Evolutionary conservation across 1,140 invertebrate genomes (phyloP).

Genomic region (Atta cephalotes): DNA sequence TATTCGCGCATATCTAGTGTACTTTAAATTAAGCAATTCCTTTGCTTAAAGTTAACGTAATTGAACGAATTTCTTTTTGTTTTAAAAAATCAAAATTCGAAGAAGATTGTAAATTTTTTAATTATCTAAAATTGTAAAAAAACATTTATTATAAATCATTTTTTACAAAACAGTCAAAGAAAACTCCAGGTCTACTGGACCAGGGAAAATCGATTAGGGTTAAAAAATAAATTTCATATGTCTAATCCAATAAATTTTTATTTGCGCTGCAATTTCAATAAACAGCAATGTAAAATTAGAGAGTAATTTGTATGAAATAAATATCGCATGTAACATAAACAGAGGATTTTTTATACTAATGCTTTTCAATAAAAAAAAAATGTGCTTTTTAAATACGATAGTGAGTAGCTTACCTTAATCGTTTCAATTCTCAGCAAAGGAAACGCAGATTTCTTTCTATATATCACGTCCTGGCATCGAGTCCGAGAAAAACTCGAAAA

Average conservation of each 20-base stretch:
- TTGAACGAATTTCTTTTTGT: no score
- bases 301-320: neutral
- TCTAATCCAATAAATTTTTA: neutral
- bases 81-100: no score
- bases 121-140: no score
- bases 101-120: no score
- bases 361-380: neutral
- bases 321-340: neutral
- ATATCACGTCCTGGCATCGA: constrained; percentile 18
- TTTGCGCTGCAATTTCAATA: neutral
- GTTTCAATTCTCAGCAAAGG: constrained; percentile 9
- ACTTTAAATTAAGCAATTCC: no score
- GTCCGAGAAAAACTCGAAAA: constrained; percentile 47
- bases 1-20: no score
- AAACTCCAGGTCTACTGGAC: no score
- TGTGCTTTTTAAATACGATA: neutral
- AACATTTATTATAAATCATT: no score
- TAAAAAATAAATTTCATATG: neutral
- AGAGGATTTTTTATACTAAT: neutral
- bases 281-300: neutral
- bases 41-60: no score
- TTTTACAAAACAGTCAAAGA: no score
- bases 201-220: no score
- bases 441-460: neutral
- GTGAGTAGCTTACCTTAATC: constrained; percentile 50